Evolutionary conservation across 35 echinoderm and acorn worm genomes (phyloP), one percentile per base, ranked within the genome.

Genomic region (Holothuria glaberrima): DNA sequence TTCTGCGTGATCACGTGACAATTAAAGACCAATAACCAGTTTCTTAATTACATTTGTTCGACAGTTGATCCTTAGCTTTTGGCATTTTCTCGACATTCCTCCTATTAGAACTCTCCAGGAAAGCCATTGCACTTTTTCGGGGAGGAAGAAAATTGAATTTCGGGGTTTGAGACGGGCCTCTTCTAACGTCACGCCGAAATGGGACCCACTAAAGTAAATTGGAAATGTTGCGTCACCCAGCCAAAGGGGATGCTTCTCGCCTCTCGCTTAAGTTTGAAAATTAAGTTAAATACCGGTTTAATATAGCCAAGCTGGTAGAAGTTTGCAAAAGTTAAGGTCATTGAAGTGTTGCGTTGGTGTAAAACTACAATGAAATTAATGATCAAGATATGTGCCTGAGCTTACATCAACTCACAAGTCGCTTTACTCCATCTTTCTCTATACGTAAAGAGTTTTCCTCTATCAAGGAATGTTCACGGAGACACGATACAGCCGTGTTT

Each of bases 61-160:
- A 54, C 80, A 84, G 80, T 58, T 84, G 80, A 84, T 84, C 52
- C 56, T 84, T 84, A 63, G 80, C 80, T 84, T 84, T 84, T 84
- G 80, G 80, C 80, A 84, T 84, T 61, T 84, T 84, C 57, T 61
- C 57, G 54, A 61, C 54, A 60, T 61, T 84, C 57, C 59, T 36
- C 57, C 80, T 61, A 84, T 84, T 62, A 84, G 12, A 59, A 36
- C 80, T 46, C 57, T 36, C 30, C 80, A 17, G 7, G 32, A 48
- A 84, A 84, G 80, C 80, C 80, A 84, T 61, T 84, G 80, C 80
- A 84, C 80, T 84, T 84, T 84, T 84, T 38, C 26, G 29, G 26
- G 80, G 80, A 84, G 80, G 57, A 63, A 84, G 80, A 84, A 84
- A 84, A 84, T 84, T 84, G 80, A 84, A 84, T 84, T 84, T 84